These are phyloP conservation scores for Lepidocyrtoides sp. DNA, from an alignment of 2,888 invertebrate species.

Conservation along the genomic window DNA sequence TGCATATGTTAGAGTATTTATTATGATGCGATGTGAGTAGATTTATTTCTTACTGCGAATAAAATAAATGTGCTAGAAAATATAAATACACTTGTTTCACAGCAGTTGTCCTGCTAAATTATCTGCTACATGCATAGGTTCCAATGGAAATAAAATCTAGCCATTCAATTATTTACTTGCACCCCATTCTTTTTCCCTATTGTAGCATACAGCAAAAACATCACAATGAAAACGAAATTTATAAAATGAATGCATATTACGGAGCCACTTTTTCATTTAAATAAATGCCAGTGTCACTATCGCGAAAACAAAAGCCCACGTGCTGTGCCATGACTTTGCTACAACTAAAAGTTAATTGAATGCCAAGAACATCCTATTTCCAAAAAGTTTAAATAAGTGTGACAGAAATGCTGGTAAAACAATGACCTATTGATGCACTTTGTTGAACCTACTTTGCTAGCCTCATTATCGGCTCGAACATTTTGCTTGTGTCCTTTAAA, in stretches of 20 bases:
- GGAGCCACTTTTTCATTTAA: not conserved
- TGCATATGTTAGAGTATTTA: not conserved
- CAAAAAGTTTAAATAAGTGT: not conserved
- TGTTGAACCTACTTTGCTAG: not conserved
- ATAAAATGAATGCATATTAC: not conserved
- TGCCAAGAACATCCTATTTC: no score
- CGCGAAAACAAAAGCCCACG: not conserved
- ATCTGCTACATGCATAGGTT: no score
- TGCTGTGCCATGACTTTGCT: not conserved
- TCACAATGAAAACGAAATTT: no score
- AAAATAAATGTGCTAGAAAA: no score
- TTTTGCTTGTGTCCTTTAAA: slow-evolving; percentile 32
- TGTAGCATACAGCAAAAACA: no score
- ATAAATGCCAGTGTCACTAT: not conserved
- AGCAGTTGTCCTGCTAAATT: no score
- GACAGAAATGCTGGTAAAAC: not conserved
- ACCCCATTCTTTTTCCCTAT: no score
- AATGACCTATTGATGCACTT: not conserved
- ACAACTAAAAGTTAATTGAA: no score
- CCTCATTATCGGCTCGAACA: not conserved
- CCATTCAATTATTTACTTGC: no score
- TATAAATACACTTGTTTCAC: no score
- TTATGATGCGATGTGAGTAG: not conserved
- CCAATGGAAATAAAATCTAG: no score
- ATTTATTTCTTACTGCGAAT: no score